Conservation (phyloP, 2,113 vertebrate genomes). For the Leptobrachium ailaonicum region DNA sequence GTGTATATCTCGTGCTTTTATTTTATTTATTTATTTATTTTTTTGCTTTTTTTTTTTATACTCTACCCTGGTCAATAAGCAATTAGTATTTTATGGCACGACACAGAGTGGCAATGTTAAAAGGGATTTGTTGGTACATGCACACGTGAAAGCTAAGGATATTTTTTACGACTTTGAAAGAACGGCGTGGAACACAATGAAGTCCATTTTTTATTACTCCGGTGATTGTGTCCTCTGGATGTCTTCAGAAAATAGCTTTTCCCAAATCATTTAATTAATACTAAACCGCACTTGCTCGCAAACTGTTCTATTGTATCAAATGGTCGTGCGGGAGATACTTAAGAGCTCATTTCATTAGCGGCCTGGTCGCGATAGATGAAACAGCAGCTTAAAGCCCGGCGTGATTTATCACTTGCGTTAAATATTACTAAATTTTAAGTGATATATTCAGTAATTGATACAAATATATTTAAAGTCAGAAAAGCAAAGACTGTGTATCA, state of each 20-base stretch:
- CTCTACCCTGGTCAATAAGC: constrained; percentile 70
- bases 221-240: constrained; percentile 65
- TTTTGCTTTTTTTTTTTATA: no score
- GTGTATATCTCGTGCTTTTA: constrained; percentile 60
- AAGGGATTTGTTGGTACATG: constrained; percentile 62
- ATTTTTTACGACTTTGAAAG: constrained; percentile 66
- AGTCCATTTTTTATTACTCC: constrained; percentile 71
- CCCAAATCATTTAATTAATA: constrained; percentile 64
- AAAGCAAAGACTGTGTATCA: background rate
- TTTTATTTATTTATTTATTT: no score
- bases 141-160: constrained; percentile 58
- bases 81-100: constrained; percentile 79
- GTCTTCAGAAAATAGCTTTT: constrained; percentile 67
- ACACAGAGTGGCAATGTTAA: constrained; percentile 61
- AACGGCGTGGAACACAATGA: constrained; percentile 65
- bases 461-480: background rate
- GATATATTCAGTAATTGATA: background rate
- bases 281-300: constrained; percentile 56
- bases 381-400: constrained; percentile 32
- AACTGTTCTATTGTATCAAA: constrained; percentile 55
- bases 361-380: constrained; percentile 2
- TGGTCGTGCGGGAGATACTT: constrained; percentile 35
- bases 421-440: background rate
- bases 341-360: constrained; percentile 25
- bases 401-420: constrained; percentile 13